Evolutionary conservation across 2,113 vertebrate genomes (phyloP).

Genomic region (Lycaon pictus): DNA sequence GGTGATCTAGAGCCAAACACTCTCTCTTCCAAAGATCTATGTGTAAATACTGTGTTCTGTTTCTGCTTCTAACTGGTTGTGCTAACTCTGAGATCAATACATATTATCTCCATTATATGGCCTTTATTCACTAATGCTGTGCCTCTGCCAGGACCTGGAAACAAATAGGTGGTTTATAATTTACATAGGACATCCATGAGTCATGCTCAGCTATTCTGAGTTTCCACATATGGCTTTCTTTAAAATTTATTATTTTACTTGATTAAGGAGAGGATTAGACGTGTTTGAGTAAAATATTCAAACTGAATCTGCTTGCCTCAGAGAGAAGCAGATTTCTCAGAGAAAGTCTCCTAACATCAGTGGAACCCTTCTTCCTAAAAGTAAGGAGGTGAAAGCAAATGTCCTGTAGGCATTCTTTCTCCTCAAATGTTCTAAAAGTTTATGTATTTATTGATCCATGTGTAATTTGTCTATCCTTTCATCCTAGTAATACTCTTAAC

Average conservation of each 20-base stretch:
- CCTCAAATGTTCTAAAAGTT: background rate
- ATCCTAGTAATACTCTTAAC: background rate
- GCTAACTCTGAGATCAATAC: background rate
- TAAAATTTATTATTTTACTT: slow-evolving; percentile 60
- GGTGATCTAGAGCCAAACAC: background rate
- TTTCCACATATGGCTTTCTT: background rate
- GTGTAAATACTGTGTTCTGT: background rate
- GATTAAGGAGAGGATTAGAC: background rate
- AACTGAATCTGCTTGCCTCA: background rate
- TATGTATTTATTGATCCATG: background rate
- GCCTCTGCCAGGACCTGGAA: background rate
- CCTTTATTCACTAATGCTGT: background rate
- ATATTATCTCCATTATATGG: background rate
- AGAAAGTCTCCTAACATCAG: background rate
- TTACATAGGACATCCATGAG: background rate
- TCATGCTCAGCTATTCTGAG: background rate
- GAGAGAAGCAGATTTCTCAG: too few relatives aligned
- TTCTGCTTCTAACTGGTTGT: background rate
- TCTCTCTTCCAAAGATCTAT: background rate
- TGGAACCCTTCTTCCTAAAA: background rate
- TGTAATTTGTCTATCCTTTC: slow-evolving; percentile 4
- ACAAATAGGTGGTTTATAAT: slow-evolving; percentile 9
- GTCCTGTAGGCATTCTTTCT: background rate
- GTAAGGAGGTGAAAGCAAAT: background rate
- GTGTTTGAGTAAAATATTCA: slow-evolving; percentile 22